Conservation (phyloP, 2,888 invertebrate species). For the Germaria angustata region DNA sequence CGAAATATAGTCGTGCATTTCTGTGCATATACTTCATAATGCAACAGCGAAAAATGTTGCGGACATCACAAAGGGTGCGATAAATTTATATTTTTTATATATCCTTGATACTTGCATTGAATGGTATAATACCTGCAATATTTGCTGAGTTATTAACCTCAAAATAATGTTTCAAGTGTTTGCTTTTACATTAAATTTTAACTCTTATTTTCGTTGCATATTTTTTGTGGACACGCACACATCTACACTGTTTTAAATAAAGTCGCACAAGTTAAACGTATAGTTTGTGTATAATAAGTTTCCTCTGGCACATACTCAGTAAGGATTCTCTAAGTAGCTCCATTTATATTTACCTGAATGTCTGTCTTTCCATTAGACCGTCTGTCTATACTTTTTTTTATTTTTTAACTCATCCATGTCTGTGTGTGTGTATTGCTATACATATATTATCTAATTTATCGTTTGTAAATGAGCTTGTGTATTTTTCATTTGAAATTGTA, state of each 20-base stretch:
- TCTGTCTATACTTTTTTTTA: neutral
- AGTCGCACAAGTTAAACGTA: neutral
- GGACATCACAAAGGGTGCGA: too few relatives aligned
- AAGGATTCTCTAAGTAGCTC: constrained; percentile 54
- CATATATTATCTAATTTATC: constrained; percentile 40
- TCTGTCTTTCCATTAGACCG: neutral
- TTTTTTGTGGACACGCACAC: constrained; percentile 14
- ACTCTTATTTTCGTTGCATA: constrained; percentile 32
- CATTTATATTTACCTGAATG: constrained; percentile 16
- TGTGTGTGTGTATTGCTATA: neutral
- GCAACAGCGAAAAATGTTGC: too few relatives aligned
- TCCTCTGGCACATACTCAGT: constrained; percentile 15
- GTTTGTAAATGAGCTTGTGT: constrained; percentile 54
- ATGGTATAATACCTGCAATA: too few relatives aligned
- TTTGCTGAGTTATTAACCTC: too few relatives aligned
- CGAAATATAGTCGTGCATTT: too few relatives aligned
- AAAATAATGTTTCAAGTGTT: neutral
- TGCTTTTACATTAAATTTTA: neutral
- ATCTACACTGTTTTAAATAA: neutral
- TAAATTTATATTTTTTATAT: too few relatives aligned
- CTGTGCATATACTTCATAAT: too few relatives aligned
- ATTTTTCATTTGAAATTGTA: constrained; percentile 19
- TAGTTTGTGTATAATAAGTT: neutral
- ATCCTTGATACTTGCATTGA: too few relatives aligned
- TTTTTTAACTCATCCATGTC: neutral